phyloP scores from a whole-genome alignment of 2,888 invertebrate species.

The Clunio marinus region DNA sequence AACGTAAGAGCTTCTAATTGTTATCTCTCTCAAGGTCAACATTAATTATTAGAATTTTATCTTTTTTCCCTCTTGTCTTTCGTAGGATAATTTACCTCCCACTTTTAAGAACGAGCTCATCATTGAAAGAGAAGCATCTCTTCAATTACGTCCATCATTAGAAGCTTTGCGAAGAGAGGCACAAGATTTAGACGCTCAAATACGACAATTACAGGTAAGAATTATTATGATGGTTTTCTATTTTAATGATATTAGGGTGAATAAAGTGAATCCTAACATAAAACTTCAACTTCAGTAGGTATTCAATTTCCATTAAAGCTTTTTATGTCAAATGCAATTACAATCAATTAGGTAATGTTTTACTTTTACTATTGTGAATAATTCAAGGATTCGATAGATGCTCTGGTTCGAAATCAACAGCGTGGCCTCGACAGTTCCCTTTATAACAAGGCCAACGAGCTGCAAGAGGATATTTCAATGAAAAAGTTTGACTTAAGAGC shows the following conservation, averaged over 20 bases:
- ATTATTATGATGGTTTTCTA: neutral
- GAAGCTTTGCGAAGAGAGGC: conserved; percentile 80
- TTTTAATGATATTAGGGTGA: too few relatives aligned
- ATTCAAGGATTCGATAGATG: conserved; percentile 74
- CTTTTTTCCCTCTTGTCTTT: too few relatives aligned
- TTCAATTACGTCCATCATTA: conserved; percentile 67
- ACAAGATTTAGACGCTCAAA: conserved; percentile 77
- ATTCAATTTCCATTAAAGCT: neutral
- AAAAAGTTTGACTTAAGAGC: conserved; percentile 91
- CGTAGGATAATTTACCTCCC: conserved; percentile 66
- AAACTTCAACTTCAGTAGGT: too few relatives aligned
- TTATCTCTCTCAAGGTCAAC: too few relatives aligned
- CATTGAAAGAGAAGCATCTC: conserved; percentile 68
- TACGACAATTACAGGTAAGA: conserved; percentile 69
- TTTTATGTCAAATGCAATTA: neutral
- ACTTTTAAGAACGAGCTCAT: conserved; percentile 79
- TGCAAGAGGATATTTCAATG: conserved; percentile 91
- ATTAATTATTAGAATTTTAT: too few relatives aligned
- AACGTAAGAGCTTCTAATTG: too few relatives aligned
- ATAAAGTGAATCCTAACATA: too few relatives aligned
- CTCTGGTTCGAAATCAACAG: conserved; percentile 73
- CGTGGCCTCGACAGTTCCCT: conserved; percentile 74
- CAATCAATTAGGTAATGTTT: neutral
- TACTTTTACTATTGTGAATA: neutral
- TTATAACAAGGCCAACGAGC: conserved; percentile 90